phyloP scores from a whole-genome alignment of 2,113 vertebrate species.

The Acanthochromis polyacanthus region DNA sequence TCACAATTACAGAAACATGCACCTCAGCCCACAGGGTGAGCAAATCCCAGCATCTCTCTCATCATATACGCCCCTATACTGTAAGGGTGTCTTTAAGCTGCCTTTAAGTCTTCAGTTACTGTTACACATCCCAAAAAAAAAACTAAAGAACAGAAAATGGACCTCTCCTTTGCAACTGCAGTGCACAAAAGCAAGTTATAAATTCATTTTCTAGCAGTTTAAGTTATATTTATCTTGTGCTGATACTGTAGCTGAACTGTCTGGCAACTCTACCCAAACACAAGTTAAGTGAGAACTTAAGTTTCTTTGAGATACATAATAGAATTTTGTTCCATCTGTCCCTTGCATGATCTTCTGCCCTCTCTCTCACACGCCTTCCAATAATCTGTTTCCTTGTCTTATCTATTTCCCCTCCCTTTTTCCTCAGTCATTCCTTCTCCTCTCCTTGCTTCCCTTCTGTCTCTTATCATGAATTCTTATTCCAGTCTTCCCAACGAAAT shows the following conservation, averaged over 20 bases:
- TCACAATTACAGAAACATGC: constrained; percentile 26
- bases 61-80: background rate
- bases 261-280: background rate
- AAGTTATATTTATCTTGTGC: background rate
- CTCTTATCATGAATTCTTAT: constrained; percentile 8
- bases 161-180: too few relatives aligned
- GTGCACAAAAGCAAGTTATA: too few relatives aligned
- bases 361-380: constrained; percentile 13
- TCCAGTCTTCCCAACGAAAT: rapidly evolving
- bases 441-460: background rate
- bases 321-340: constrained; percentile 17
- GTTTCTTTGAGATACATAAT: constrained; percentile 8
- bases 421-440: constrained; percentile 5
- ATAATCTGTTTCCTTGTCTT: constrained; percentile 36
- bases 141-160: too few relatives aligned
- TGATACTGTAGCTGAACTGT: background rate
- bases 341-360: constrained; percentile 20
- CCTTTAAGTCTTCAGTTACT: background rate
- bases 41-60: constrained; percentile 1
- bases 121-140: too few relatives aligned
- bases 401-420: background rate
- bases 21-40: constrained; percentile 5
- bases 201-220: background rate
- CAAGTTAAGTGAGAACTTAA: background rate
- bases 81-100: constrained; percentile 15